Evolutionary conservation across 2,797 vertebrate genomes (phyloP).

Genomic region (Coreius guichenoti): DNA sequence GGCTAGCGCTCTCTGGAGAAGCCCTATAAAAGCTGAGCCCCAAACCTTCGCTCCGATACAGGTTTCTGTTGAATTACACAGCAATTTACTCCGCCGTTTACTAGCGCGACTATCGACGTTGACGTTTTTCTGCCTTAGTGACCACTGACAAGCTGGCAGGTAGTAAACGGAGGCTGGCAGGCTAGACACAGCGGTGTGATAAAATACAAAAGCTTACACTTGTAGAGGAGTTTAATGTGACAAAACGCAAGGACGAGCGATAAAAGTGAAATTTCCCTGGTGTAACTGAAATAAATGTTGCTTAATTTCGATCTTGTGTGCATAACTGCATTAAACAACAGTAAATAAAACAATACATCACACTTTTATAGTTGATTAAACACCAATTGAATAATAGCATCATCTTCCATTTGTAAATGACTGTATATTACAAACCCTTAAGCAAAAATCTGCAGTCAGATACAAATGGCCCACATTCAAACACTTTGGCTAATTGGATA

Average conservation of each 20-base stretch:
- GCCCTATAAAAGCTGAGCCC: slow-evolving; percentile 48
- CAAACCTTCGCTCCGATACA: slow-evolving; percentile 33
- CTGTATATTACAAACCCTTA: background rate
- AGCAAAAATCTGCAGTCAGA: background rate
- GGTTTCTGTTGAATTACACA: slow-evolving; percentile 54
- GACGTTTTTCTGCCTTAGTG: slow-evolving; percentile 58
- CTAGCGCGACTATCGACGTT: slow-evolving; percentile 42
- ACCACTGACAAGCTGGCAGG: slow-evolving; percentile 53
- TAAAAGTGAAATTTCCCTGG: slow-evolving; percentile 10
- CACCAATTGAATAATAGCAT: background rate
- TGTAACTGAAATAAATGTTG: slow-evolving; percentile 12
- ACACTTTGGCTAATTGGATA: background rate
- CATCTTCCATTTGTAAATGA: background rate
- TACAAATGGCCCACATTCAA: background rate
- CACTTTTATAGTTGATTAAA: background rate
- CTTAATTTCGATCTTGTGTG: background rate
- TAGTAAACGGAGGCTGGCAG: slow-evolving; percentile 38
- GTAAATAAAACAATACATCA: background rate
- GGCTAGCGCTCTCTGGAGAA: slow-evolving; percentile 42
- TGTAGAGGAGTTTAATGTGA: slow-evolving; percentile 20
- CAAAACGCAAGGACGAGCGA: background rate
- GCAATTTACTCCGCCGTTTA: slow-evolving; percentile 56
- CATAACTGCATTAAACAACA: slow-evolving; percentile 1
- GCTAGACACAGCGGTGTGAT: slow-evolving; percentile 27
- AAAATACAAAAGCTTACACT: slow-evolving; percentile 40